phyloP scores from a whole-genome alignment of 35 echinoderm and acorn worm genomes.

The Apostichopus parvimensis region DNA sequence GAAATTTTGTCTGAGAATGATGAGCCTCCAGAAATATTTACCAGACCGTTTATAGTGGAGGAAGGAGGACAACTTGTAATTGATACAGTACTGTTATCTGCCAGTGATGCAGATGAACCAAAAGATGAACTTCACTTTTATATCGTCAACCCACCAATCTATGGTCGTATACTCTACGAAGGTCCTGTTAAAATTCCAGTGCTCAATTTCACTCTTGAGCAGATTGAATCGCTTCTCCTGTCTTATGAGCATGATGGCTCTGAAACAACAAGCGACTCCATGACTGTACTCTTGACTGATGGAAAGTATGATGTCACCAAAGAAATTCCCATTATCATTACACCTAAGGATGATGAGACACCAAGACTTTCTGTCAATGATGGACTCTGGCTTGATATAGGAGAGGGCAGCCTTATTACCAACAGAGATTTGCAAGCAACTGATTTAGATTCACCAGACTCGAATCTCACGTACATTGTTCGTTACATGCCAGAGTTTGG shows the following conservation, averaged over 20 bases:
- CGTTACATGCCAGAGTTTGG: slow-evolving; percentile 76
- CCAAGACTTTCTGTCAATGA: slow-evolving; percentile 92
- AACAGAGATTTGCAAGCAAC: slow-evolving; percentile 89
- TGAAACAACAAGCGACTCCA: slow-evolving; percentile 86
- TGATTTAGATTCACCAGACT: slow-evolving; percentile 92
- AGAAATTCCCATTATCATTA: slow-evolving; percentile 69
- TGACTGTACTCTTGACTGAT: slow-evolving; percentile 88
- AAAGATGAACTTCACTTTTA: slow-evolving; percentile 88
- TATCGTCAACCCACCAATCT: slow-evolving; percentile 64
- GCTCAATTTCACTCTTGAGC: slow-evolving; percentile 87
- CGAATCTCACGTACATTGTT: slow-evolving; percentile 86
- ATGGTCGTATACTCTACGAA: slow-evolving; percentile 75
- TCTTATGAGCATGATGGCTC: slow-evolving; percentile 88
- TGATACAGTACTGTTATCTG: slow-evolving; percentile 70
- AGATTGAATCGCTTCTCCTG: slow-evolving; percentile 68
- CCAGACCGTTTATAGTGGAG: slow-evolving; percentile 65
- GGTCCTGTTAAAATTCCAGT: slow-evolving; percentile 59
- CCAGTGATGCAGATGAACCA: slow-evolving; percentile 79
- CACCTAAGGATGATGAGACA: slow-evolving; percentile 91
- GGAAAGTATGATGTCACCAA: slow-evolving; percentile 84
- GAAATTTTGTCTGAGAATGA: slow-evolving; percentile 84
- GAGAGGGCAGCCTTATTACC: slow-evolving; percentile 77
- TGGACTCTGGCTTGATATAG: slow-evolving; percentile 92
- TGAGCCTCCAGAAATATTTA: slow-evolving; percentile 83
- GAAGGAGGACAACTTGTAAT: slow-evolving; percentile 74